Conservation (phyloP, 2,113 vertebrate genomes). For the Laticauda colubrina region DNA sequence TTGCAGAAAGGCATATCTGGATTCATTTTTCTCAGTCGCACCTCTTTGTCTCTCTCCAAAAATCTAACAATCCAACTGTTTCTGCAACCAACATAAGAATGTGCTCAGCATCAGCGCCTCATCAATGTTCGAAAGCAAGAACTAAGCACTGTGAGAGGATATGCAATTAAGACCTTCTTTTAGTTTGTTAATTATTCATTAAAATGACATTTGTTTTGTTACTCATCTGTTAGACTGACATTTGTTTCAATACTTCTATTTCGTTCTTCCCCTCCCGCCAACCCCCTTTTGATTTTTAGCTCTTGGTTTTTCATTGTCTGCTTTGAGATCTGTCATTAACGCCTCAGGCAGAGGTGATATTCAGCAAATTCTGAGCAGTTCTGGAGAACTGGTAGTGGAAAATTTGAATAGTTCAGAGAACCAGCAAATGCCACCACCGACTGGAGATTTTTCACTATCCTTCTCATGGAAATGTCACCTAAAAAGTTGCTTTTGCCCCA, state of each 20-base stretch:
- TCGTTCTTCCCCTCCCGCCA: background rate
- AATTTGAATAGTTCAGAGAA: no score
- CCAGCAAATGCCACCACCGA: no score
- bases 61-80: background rate
- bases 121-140: background rate
- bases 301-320: background rate
- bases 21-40: background rate
- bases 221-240: background rate
- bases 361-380: no score
- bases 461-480: background rate
- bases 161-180: background rate
- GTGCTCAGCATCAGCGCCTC: background rate
- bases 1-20: background rate
- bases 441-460: no score
- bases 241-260: background rate
- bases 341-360: background rate
- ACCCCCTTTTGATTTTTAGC: background rate
- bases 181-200: background rate
- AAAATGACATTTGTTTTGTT: slow-evolving; percentile 3
- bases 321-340: background rate
- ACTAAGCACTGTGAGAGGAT: background rate
- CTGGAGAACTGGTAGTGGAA: no score
- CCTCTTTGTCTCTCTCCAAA: background rate
- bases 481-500: background rate
- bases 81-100: background rate